These are phyloP conservation scores for Nyctibius bracteatus DNA, from an alignment of 2,113 vertebrate genomes.

Conservation along the genomic window DNA sequence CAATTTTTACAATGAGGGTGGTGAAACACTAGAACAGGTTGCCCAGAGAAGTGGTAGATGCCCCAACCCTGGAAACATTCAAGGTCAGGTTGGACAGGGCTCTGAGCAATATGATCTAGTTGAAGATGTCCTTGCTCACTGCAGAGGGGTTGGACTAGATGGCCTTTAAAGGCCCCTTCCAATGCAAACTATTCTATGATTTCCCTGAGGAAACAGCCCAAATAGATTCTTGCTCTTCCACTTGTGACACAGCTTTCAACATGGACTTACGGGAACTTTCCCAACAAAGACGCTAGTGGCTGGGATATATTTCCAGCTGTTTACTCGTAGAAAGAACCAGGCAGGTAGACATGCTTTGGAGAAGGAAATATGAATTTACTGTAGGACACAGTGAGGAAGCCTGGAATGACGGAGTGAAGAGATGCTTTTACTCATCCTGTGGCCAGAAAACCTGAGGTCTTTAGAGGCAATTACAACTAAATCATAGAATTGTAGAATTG, in stretches of 20 bases:
- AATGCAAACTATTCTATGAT: no score
- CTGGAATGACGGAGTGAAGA: accelerated
- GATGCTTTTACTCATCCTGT: background rate
- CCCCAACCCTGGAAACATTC: no score
- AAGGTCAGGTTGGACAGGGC: no score
- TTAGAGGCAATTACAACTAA: background rate
- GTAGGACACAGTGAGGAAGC: background rate
- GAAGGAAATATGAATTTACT: background rate
- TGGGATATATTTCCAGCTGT: background rate
- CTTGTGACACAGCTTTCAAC: background rate
- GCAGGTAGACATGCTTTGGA: background rate
- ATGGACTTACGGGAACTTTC: background rate
- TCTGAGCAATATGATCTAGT: no score
- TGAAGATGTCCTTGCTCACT: no score
- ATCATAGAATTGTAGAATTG: no score
- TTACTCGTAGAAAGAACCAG: background rate
- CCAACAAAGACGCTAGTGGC: background rate
- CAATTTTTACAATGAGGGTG: no score
- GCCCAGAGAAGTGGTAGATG: no score
- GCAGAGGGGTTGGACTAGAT: no score
- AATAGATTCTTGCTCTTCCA: background rate
- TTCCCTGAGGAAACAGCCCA: background rate
- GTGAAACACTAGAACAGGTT: no score
- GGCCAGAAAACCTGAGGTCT: background rate
- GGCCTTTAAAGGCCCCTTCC: no score